These are phyloP conservation scores for Lycia hirtaria DNA, from an alignment of 2,888 invertebrate genomes.

Conservation along the genomic window DNA sequence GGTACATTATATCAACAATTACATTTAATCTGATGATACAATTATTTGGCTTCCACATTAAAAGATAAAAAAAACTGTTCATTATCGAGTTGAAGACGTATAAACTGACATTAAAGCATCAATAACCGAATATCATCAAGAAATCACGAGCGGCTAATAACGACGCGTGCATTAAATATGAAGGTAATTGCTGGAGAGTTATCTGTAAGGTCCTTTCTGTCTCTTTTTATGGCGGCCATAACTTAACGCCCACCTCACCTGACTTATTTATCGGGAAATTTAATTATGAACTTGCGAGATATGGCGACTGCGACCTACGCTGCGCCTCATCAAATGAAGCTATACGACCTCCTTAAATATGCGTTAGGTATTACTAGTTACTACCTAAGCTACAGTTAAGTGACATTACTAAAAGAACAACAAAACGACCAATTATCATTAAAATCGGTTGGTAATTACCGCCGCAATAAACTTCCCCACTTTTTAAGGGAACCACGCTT, in stretches of 20 bases:
- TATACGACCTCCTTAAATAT: constrained; percentile 3
- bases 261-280: constrained; percentile 64
- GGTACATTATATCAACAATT: too few relatives aligned
- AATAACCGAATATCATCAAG: constrained; percentile 35
- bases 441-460: too few relatives aligned
- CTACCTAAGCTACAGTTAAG: too few relatives aligned
- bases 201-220: constrained; percentile 64
- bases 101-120: constrained; percentile 20
- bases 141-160: constrained; percentile 31
- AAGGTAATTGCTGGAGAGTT: constrained; percentile 55
- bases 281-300: constrained; percentile 61
- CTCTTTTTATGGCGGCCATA: constrained; percentile 71
- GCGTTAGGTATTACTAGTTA: constrained; percentile 4
- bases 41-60: too few relatives aligned
- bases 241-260: constrained; percentile 66
- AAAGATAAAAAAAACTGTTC: neutral
- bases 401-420: too few relatives aligned
- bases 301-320: constrained; percentile 45
- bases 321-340: constrained; percentile 16
- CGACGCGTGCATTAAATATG: constrained; percentile 38
- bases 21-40: too few relatives aligned
- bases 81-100: constrained; percentile 14
- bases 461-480: too few relatives aligned
- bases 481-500: too few relatives aligned
- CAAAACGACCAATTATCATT: too few relatives aligned